Evolutionary conservation across 2,113 vertebrate genomes (phyloP), one percentile per base, ranked within the genome.

Genomic region (Indicator maculatus): DNA sequence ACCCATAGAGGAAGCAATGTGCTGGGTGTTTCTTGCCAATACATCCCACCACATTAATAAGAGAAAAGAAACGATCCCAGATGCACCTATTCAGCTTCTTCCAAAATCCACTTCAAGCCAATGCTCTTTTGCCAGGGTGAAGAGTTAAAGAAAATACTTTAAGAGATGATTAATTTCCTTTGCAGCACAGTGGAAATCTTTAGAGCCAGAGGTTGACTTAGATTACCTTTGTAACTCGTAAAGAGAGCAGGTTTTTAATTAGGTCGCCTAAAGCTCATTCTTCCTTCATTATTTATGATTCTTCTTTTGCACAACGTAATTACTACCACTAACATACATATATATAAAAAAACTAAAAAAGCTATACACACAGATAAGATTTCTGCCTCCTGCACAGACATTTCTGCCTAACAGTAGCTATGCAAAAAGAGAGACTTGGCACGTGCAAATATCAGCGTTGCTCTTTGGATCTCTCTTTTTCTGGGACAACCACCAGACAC

Each of bases 241-340:
- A 86, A 89, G 64, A 94, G 79, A 93, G 45, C 15, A 63, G 71
- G 81, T 87, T 96, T 97, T 97, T 97, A 98, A 98, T 97, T 96
- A 97, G 96, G 67, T 94, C 1, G 8, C 93, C 96, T 92, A 95
- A 93, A 97, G 95, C 95, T 96, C 88, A 89, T 95, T 97, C 91
- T 94, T 93, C 93, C 77, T 97, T 90, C 45, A 86, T 95, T 96
- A 88, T 96, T 98, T 96, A 97, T 88, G 93, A 83, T 88, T 88
- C 88, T 96, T 96, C 93, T 87, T 96, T 93, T 73, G 60, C 71
- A 91, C 84, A 72, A 61, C 87, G 71, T 77, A 95, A 94, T 96
- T 96, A 90, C 84, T 85, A 81, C 74, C 78, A 93, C 78, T 45
- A 52, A 89, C 27, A 93, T 3, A 79, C 12, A 64, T 16, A 21